phyloP scores from a whole-genome alignment of 2,113 vertebrate genomes.

The Balaeniceps rex region DNA sequence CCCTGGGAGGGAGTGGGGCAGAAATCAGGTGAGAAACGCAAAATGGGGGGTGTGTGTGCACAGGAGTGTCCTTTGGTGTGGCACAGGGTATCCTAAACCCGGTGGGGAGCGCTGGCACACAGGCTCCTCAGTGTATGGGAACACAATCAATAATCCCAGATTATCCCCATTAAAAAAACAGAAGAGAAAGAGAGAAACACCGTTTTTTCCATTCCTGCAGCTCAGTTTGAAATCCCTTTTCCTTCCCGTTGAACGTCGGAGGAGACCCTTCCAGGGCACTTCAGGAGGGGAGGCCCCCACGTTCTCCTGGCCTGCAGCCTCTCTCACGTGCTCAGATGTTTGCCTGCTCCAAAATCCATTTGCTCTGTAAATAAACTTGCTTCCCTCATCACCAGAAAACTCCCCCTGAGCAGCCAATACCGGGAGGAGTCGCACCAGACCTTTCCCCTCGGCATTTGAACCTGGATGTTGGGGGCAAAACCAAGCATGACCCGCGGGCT shows the following conservation, averaged over 20 bases:
- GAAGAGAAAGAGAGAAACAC: background rate
- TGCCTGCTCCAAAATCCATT: conserved; percentile 48
- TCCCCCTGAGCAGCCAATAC: background rate
- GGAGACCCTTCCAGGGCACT: background rate
- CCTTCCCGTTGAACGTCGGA: background rate
- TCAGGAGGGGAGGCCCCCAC: background rate
- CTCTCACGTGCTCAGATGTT: conserved; percentile 35
- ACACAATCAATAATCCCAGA: background rate
- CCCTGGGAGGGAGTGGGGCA: fast-evolving
- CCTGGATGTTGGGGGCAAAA: background rate
- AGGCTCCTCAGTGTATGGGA: background rate
- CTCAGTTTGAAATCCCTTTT: background rate
- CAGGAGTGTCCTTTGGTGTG: background rate
- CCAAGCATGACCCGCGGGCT: background rate
- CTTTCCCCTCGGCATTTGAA: background rate
- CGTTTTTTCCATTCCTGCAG: background rate
- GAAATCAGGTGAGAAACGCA: background rate
- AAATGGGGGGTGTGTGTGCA: background rate
- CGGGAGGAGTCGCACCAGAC: background rate
- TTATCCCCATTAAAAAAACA: background rate
- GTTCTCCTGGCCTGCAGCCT: background rate
- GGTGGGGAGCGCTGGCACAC: background rate
- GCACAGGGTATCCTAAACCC: background rate
- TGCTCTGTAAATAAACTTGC: conserved; percentile 51
- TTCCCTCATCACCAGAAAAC: conserved; percentile 22